These are phyloP conservation scores for Tamias sibiricus DNA, from an alignment of 2,113 vertebrate species.

Conservation along the genomic window DNA sequence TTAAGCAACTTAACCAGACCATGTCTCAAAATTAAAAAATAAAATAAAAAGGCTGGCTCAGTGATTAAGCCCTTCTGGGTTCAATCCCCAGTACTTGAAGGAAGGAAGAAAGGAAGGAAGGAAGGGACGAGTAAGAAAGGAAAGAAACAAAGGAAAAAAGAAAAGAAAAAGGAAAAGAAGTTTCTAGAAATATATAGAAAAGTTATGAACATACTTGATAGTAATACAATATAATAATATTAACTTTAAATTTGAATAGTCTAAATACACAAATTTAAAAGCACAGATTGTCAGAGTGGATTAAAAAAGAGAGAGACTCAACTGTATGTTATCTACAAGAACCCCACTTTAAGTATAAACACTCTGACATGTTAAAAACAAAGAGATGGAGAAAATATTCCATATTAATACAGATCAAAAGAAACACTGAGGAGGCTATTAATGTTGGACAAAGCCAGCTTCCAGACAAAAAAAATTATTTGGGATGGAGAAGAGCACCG, in stretches of 20 bases:
- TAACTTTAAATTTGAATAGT: neutral
- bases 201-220: neutral
- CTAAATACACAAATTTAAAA: neutral
- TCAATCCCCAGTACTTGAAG: too few species aligned
- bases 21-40: too few species aligned
- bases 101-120: too few species aligned
- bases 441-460: neutral
- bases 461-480: neutral
- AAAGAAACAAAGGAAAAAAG: too few species aligned
- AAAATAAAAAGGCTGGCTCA: too few species aligned
- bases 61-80: too few species aligned
- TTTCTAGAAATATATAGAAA: neutral
- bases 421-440: neutral
- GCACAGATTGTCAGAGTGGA: neutral
- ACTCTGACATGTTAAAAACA: neutral
- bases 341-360: neutral
- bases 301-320: neutral
- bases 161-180: neutral
- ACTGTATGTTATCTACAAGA: neutral
- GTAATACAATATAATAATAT: neutral
- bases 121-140: too few species aligned
- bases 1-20: too few species aligned
- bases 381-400: neutral
- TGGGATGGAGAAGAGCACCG: neutral
- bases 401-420: neutral